These are phyloP conservation scores for Paratrypauchen microcephalus DNA, from an alignment of 2,797 vertebrate species.

Conservation along the genomic window DNA sequence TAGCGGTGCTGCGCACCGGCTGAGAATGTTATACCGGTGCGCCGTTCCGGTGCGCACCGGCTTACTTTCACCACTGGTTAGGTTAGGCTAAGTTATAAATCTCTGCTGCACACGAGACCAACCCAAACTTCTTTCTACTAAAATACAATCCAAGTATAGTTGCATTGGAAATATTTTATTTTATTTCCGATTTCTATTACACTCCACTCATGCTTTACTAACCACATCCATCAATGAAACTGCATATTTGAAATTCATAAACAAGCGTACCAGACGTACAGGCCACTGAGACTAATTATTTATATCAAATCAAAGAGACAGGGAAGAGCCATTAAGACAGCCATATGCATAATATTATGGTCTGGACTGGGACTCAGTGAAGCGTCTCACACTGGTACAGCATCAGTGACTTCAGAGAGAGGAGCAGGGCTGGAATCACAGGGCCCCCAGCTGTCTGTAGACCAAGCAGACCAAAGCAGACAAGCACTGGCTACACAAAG, in stretches of 20 bases:
- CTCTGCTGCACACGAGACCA: too few species aligned
- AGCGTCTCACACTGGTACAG: constrained; percentile 27
- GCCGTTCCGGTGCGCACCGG: too few species aligned
- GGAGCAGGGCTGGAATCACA: constrained; percentile 30
- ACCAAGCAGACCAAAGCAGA: constrained; percentile 4
- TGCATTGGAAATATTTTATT: not conserved
- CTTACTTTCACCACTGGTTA: too few species aligned
- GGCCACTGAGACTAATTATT: constrained; percentile 35
- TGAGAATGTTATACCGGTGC: too few species aligned
- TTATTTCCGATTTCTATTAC: not conserved
- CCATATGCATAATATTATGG: constrained; percentile 25
- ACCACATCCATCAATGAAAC: not conserved
- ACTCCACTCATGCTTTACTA: not conserved
- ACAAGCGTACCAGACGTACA: not conserved
- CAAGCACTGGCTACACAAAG: not conserved
- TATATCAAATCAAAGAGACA: constrained; percentile 27
- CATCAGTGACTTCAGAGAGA: constrained; percentile 24
- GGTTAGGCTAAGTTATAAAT: too few species aligned
- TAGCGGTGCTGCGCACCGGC: too few species aligned
- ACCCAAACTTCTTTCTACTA: too few species aligned
- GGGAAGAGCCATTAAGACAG: constrained; percentile 25
- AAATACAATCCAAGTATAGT: too few species aligned
- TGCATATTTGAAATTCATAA: not conserved
- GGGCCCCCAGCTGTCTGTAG: constrained; percentile 5
- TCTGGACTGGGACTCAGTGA: constrained; percentile 41